Evolutionary conservation across 2,888 invertebrate genomes (phyloP).

Genomic region (Nowickia ferox): DNA sequence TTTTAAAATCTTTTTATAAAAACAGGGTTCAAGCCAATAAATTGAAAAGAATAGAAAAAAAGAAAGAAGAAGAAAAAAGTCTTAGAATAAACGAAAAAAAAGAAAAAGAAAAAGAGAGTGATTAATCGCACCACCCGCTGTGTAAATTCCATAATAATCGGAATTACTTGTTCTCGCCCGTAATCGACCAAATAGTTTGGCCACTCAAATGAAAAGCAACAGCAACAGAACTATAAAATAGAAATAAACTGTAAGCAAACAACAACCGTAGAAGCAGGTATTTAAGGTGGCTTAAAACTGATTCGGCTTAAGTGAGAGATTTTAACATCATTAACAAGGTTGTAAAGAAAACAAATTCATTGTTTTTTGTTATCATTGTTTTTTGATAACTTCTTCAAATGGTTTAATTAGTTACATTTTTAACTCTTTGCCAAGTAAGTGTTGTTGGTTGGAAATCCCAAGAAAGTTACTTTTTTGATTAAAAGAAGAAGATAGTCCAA

Average conservation of each 20-base stretch:
- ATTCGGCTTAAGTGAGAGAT: constrained; percentile 65
- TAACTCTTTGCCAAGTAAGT: neutral
- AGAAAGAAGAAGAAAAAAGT: constrained; percentile 61
- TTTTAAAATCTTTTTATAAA: constrained; percentile 20
- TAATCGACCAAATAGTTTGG: constrained; percentile 59
- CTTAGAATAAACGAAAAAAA: constrained; percentile 64
- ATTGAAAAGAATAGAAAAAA: constrained; percentile 25
- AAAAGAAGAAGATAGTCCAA: constrained; percentile 45
- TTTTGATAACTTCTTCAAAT: constrained; percentile 27
- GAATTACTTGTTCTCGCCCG: constrained; percentile 73
- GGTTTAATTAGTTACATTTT: constrained; percentile 15
- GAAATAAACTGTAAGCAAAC: neutral
- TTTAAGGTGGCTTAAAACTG: constrained; percentile 58
- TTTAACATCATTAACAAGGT: constrained; percentile 66
- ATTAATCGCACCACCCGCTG: constrained; percentile 81
- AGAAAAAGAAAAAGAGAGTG: constrained; percentile 74
- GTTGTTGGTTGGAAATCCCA: constrained; percentile 13
- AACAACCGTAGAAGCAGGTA: constrained; percentile 43
- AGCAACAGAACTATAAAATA: constrained; percentile 24
- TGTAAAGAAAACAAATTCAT: constrained; percentile 30
- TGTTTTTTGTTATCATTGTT: neutral
- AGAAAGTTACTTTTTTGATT: neutral
- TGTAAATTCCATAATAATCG: constrained; percentile 79
- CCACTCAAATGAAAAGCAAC: constrained; percentile 38
- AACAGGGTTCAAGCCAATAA: neutral